phyloP scores from a whole-genome alignment of 1,140 invertebrate genomes.

The Scaptomyza montana region DNA sequence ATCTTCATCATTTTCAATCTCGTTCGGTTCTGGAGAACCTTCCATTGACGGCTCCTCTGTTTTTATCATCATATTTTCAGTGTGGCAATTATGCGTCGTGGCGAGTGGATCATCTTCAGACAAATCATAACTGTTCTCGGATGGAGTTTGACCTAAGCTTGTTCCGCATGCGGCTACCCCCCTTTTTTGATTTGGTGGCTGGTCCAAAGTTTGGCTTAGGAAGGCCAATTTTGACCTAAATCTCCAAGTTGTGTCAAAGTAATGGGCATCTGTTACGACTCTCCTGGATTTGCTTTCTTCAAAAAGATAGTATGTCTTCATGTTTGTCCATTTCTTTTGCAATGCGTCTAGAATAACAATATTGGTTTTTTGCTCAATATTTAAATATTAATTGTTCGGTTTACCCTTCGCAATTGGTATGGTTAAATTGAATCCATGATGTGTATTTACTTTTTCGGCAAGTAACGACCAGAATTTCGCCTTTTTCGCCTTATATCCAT shows the following conservation, averaged over 20 bases:
- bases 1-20: constrained; percentile 17
- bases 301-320: constrained; percentile 46
- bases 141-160: background rate
- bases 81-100: constrained; percentile 24
- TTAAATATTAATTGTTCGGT: no score
- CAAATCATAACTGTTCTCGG: constrained; percentile 30
- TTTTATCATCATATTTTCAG: constrained; percentile 28
- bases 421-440: constrained; percentile 9
- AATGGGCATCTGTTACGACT: constrained; percentile 27
- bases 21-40: constrained; percentile 3
- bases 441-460: constrained; percentile 35
- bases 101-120: constrained; percentile 40
- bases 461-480: constrained; percentile 42
- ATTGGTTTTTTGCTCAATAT: no score
- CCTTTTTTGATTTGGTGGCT: background rate
- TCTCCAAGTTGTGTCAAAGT: constrained; percentile 34
- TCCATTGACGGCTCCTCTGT: constrained; percentile 20
- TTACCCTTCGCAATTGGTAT: constrained; percentile 43
- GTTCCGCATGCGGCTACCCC: background rate
- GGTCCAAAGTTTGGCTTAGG: constrained; percentile 4
- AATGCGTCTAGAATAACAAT: constrained; percentile 20
- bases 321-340: constrained; percentile 47
- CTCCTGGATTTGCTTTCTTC: constrained; percentile 43
- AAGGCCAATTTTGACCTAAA: constrained; percentile 32
- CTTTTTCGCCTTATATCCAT: constrained; percentile 33